Conservation (phyloP, 2,797 vertebrate species). For the Limosa lapponica region DNA sequence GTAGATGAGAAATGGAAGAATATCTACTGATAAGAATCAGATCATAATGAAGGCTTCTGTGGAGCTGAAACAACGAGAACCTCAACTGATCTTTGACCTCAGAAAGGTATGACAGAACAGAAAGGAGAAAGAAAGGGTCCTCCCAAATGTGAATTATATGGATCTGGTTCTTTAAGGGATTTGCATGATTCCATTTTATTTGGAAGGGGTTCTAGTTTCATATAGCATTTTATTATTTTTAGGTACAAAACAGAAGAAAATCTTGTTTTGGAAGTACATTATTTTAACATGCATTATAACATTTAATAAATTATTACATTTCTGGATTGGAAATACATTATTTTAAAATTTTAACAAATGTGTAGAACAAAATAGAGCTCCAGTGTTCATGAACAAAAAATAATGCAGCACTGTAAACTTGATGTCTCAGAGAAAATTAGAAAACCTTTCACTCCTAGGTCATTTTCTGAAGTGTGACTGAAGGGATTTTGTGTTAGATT, state of each 20-base stretch:
- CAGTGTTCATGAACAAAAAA: neutral
- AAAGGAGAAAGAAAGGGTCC: neutral
- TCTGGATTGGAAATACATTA: neutral
- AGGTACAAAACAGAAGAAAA: neutral
- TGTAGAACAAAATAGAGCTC: neutral
- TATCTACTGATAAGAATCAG: no score
- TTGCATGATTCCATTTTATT: neutral
- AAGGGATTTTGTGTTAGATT: neutral
- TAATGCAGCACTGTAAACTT: neutral
- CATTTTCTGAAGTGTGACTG: neutral
- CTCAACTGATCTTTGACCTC: no score
- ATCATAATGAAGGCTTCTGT: no score
- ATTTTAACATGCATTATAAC: neutral
- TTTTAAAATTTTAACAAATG: neutral
- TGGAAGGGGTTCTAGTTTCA: neutral
- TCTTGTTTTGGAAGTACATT: neutral
- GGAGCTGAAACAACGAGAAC: no score
- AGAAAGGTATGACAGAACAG: neutral
- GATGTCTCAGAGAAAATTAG: neutral
- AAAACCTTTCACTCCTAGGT: neutral
- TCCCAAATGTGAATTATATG: neutral
- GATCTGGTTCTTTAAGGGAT: neutral
- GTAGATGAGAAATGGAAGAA: no score
- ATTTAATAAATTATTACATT: no score
- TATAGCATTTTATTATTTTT: neutral